Evolutionary conservation across 2,113 vertebrate species (phyloP).

Genomic region (Salvelinus alpinus): DNA sequence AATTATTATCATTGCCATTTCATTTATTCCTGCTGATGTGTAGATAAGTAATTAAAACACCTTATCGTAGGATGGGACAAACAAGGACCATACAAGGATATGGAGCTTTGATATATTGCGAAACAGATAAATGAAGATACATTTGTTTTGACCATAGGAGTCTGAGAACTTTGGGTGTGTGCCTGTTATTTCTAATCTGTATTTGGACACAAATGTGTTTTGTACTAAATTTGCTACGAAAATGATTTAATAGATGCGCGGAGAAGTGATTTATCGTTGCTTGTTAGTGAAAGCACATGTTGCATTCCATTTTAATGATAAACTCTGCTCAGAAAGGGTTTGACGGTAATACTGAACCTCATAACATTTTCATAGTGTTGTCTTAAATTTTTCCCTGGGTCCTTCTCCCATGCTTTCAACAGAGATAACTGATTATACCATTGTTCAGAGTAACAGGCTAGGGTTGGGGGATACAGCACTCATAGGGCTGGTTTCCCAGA

Average conservation of each 20-base stretch:
- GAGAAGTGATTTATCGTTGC: constrained; percentile 63
- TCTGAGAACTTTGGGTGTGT: constrained; percentile 43
- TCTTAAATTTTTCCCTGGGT: neutral
- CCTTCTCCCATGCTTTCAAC: neutral
- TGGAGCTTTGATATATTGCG: constrained; percentile 26
- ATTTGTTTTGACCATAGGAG: constrained; percentile 43
- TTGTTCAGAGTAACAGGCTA: neutral
- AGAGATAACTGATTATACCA: neutral
- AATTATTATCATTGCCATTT: constrained; percentile 23
- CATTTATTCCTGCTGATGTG: neutral
- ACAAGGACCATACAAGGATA: constrained; percentile 21
- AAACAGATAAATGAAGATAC: constrained; percentile 19
- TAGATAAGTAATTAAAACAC: constrained; percentile 24
- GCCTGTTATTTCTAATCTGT: constrained; percentile 42
- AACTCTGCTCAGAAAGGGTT: constrained; percentile 21
- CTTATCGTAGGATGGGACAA: constrained; percentile 9
- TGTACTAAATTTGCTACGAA: constrained; percentile 21
- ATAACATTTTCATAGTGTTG: neutral
- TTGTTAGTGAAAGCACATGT: constrained; percentile 11
- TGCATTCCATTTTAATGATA: constrained; percentile 53
- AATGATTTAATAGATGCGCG: constrained; percentile 46
- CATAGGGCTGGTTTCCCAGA: neutral
- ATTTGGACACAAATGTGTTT: constrained; percentile 25
- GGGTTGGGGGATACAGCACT: neutral
- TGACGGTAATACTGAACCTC: neutral